Conservation (phyloP, 2,113 vertebrate genomes). For the Amphilophus citrinellus region DNA sequence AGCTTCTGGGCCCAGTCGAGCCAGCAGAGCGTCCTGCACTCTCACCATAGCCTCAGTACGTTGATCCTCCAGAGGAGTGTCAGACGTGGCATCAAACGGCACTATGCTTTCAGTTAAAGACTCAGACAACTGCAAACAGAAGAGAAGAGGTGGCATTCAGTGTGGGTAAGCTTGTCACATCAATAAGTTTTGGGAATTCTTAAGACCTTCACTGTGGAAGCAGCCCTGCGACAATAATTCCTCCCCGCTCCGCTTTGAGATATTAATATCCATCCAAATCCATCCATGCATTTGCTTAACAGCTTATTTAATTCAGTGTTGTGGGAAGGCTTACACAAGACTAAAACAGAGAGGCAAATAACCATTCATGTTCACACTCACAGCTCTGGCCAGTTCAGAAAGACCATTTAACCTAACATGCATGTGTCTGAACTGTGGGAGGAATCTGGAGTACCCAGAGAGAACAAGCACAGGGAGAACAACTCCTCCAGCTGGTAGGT, state of each 20-base stretch:
- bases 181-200: neutral
- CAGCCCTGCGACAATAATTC: neutral
- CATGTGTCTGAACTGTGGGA: no score
- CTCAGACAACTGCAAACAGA: constrained; percentile 71
- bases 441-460: no score
- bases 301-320: no score
- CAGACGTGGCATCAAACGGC: constrained; percentile 92
- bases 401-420: no score
- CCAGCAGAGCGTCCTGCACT: constrained; percentile 87
- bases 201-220: neutral
- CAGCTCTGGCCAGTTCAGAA: no score
- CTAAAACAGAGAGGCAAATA: no score
- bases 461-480: no score
- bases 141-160: neutral
- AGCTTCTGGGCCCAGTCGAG: constrained; percentile 79
- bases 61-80: constrained; percentile 91
- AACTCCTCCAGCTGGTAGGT: no score
- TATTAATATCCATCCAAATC: neutral
- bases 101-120: constrained; percentile 79
- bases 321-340: no score
- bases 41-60: constrained; percentile 85
- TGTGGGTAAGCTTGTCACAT: neutral
- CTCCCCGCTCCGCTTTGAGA: neutral
- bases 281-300: no score
- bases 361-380: no score